A percentile compares a stretch with the other conserved stretches of the same genome.
Evolutionary conservation across 2,113 vertebrate species (phyloP).

Genomic region (Stercorarius parasiticus): DNA sequence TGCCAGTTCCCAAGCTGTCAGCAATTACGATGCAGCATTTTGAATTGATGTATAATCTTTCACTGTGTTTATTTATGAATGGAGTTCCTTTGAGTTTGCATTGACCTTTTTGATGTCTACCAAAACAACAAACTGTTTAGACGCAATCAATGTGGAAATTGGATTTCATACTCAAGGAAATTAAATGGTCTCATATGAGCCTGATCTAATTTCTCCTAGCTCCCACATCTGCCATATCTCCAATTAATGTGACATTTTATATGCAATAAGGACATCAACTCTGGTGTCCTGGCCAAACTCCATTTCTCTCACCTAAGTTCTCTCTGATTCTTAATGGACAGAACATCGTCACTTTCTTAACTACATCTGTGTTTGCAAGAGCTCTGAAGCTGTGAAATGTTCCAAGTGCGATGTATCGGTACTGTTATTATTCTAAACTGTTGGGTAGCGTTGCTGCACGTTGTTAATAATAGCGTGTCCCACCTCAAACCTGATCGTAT

Average conservation of each 20-base stretch:
- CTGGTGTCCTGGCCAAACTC: background rate
- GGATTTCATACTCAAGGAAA: conserved; percentile 3
- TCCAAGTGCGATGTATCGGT: background rate
- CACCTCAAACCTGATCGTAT: background rate
- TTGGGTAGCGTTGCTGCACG: background rate
- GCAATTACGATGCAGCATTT: background rate
- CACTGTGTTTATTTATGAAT: background rate
- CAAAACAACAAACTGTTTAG: background rate
- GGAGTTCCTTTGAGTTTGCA: background rate
- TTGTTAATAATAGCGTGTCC: background rate
- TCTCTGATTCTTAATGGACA: background rate
- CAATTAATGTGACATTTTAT: background rate
- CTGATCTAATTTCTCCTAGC: background rate
- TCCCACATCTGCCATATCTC: background rate
- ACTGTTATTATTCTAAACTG: background rate
- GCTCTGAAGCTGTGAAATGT: conserved; percentile 29
- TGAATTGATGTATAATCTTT: background rate
- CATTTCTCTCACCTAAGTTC: background rate
- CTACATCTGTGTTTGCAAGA: background rate
- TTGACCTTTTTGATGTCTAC: background rate
- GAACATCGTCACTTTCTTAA: background rate
- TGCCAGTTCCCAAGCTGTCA: conserved; percentile 1
- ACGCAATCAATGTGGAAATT: background rate
- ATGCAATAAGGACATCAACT: background rate
- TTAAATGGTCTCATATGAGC: background rate